Evolutionary conservation across 2,888 invertebrate species (phyloP).

Genomic region (Eristalis intricaria): DNA sequence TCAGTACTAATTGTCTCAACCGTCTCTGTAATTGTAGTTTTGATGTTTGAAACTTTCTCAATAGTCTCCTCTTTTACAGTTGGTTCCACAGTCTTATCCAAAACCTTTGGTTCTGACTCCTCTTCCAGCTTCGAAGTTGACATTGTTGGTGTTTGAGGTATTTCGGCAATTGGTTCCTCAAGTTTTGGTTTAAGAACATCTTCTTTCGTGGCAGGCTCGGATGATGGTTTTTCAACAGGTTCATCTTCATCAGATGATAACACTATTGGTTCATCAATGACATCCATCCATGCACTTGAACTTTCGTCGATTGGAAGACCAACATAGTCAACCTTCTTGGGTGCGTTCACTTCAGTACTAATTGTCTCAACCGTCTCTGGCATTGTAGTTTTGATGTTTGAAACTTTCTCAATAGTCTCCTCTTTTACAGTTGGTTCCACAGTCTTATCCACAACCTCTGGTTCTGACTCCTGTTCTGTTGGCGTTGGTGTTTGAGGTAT

Average conservation of each 20-base stretch:
- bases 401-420: not conserved
- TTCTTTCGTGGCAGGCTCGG: too few relatives aligned
- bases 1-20: not conserved
- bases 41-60: not conserved
- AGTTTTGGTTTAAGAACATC: too few relatives aligned
- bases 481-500: not conserved
- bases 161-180: too few relatives aligned
- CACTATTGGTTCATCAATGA: slow-evolving; percentile 63
- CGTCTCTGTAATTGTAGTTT: not conserved
- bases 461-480: not conserved
- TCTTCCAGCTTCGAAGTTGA: not conserved
- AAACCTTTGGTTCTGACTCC: not conserved
- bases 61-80: not conserved
- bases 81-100: not conserved
- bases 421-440: not conserved
- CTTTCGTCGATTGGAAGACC: slow-evolving; percentile 75
- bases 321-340: slow-evolving; percentile 63
- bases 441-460: not conserved
- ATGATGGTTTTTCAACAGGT: not conserved
- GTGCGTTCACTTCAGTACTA: not conserved
- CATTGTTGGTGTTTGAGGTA: not conserved
- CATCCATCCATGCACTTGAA: slow-evolving; percentile 76
- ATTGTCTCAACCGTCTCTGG: not conserved
- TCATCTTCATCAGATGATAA: slow-evolving; percentile 72
- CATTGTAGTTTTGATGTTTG: not conserved